phyloP scores from a whole-genome alignment of 2,888 invertebrate species.

The Rhogogaster chlorosoma region DNA sequence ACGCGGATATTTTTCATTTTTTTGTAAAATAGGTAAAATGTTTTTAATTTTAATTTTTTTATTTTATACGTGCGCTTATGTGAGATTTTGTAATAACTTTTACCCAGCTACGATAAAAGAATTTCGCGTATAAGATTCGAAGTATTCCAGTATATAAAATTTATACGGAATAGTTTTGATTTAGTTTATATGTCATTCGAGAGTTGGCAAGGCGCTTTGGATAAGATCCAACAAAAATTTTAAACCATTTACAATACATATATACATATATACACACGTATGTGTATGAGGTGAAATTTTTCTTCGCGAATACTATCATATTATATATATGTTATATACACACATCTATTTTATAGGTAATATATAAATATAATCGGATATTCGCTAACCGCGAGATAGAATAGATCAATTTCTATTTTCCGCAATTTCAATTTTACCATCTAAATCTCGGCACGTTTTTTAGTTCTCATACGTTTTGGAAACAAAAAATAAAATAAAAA shows the following conservation, averaged over 20 bases:
- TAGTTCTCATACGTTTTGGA: too few species aligned
- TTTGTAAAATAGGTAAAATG: background rate
- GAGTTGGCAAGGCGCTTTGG: conserved; percentile 75
- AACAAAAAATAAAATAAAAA: too few species aligned
- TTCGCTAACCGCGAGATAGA: background rate
- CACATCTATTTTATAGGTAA: background rate
- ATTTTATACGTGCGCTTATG: too few species aligned
- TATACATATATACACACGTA: background rate
- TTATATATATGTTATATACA: background rate
- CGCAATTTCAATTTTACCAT: background rate
- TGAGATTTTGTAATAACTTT: too few species aligned
- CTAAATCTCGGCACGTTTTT: background rate
- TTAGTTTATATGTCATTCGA: conserved; percentile 72
- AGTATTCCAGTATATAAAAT: conserved; percentile 16
- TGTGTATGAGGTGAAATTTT: background rate
- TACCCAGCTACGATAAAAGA: background rate
- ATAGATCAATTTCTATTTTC: background rate
- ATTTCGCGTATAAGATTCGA: background rate
- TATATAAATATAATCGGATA: background rate
- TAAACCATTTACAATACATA: conserved; percentile 65
- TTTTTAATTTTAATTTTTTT: too few species aligned
- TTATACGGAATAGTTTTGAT: conserved; percentile 68
- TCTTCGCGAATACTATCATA: background rate
- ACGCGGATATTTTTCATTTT: background rate
- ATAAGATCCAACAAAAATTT: conserved; percentile 73